Evolutionary conservation across 2,113 vertebrate genomes (phyloP).

Genomic region (Anarrhichthys ocellatus): DNA sequence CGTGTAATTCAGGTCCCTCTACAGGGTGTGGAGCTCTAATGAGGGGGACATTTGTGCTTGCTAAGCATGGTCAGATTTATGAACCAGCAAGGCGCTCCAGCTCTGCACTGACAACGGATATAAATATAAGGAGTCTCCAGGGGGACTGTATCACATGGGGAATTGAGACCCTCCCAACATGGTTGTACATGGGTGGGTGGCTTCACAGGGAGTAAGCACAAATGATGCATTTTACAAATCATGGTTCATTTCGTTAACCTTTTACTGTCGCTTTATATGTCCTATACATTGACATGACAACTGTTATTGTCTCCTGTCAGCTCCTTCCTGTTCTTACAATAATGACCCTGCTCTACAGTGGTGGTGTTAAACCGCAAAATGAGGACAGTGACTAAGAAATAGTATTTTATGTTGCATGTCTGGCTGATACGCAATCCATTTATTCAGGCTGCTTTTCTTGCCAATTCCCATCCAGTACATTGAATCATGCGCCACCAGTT

Average conservation of each 20-base stretch:
- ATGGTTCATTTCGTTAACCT: conserved; percentile 5
- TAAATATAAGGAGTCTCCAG: conserved; percentile 69
- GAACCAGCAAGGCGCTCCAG: conserved; percentile 67
- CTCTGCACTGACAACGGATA: conserved; percentile 71
- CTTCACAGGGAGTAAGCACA: conserved; percentile 41
- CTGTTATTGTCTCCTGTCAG: not conserved
- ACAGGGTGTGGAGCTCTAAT: conserved; percentile 70
- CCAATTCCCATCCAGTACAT: not conserved
- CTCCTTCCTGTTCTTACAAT: not conserved
- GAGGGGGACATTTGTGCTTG: conserved; percentile 75
- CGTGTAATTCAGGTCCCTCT: conserved; percentile 69
- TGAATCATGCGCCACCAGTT: not conserved
- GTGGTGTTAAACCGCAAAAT: not conserved
- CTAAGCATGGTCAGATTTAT: conserved; percentile 77
- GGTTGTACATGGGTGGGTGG: conserved; percentile 14
- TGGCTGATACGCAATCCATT: not conserved
- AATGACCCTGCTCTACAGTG: not conserved
- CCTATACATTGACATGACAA: not conserved
- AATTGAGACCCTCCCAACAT: conserved; percentile 46
- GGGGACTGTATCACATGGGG: conserved; percentile 42
- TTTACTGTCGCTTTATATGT: not conserved
- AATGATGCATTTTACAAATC: conserved; percentile 48
- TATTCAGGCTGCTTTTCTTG: not conserved
- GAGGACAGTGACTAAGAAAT: not conserved
- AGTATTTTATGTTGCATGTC: not conserved